Evolutionary conservation across 2,888 invertebrate genomes (phyloP), one percentile per base, ranked within the genome.

Genomic region (Druceiella hillmani): DNA sequence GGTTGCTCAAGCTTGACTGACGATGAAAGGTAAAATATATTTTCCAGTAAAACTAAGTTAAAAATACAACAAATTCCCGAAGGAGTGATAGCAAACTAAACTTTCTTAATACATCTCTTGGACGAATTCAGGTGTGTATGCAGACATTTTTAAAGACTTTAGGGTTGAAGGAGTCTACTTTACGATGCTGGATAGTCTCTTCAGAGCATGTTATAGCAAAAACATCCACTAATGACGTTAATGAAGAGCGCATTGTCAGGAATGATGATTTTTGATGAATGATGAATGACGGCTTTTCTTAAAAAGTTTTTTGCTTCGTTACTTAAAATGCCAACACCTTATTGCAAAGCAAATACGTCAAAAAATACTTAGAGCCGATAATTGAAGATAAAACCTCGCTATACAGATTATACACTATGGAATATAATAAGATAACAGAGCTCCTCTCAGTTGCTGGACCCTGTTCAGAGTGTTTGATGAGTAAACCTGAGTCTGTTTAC

Each of bases 71-170:
- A 17, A 27, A 20, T 22, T 40, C 40, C 10, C 35, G 36, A 26
- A 12, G 35, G 17, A 40, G 22, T 39, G 24, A 30, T 15, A 30
- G 31, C 32, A 36, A 40, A 30, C 35, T 31, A 36, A 31, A 35
- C 17, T 40, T 36, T 40, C 17, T 40, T 13, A 40, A 35, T 16
- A 36, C n/a, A n/a, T n/a, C n/a, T n/a, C n/a, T 30, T 30, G 38
- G 38, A 29, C 37, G 38, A 11, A 25, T 38, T 38, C 37, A 38
- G 30, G 38, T 41, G 17, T 41, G 38, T 33, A 38, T 41, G 34
- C n/a, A 32, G 17, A 32, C 32, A 32, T 32, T 32, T 32, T 12
- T 32, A 17, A 9, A 12, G 20, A 32, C 32, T 34, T 34, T 41
- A 34, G 41, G 41, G 24, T 25, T 34, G 11, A 41, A 33, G 20